Evolutionary conservation across 2,888 invertebrate genomes (phyloP).

Genomic region (Plutella xylostella): DNA sequence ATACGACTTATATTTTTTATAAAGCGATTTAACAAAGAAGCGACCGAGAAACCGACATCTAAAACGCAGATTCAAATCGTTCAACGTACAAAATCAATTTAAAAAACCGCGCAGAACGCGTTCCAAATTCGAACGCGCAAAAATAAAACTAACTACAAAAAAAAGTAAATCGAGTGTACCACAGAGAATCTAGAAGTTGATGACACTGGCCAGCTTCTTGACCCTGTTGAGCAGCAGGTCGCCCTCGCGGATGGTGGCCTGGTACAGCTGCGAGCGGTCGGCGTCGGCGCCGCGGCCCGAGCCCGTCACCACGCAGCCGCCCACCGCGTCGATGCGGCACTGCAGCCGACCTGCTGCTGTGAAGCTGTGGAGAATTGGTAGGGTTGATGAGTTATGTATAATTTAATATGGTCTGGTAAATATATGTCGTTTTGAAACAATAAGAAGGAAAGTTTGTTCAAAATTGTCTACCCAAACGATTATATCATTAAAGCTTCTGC

Average conservation of each 20-base stretch:
- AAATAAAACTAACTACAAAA: conserved; percentile 2
- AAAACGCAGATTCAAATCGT: too few species aligned
- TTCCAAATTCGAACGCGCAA: too few species aligned
- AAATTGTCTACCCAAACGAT: too few species aligned
- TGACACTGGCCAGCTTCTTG: conserved; percentile 98
- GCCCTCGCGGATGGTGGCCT: conserved; percentile 98
- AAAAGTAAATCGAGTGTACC: conserved; percentile 10
- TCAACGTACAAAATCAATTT: neutral
- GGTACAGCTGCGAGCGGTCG: conserved; percentile 80
- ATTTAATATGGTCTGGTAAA: too few species aligned
- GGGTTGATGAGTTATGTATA: neutral
- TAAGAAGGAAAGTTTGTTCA: too few species aligned
- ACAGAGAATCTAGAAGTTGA: conserved; percentile 84
- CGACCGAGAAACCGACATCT: too few species aligned
- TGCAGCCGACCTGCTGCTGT: conserved; percentile 97
- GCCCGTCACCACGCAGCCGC: conserved; percentile 93
- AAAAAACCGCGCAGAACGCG: neutral
- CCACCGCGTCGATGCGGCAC: conserved; percentile 98
- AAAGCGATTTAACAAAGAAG: too few species aligned
- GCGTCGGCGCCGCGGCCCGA: conserved; percentile 63
- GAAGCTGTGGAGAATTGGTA: conserved; percentile 68
- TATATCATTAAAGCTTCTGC: too few species aligned
- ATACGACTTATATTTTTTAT: too few species aligned
- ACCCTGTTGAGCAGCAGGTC: conserved; percentile 97
- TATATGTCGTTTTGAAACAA: too few species aligned